A percentile compares a stretch with the other conserved stretches of the same genome.
These are phyloP conservation scores for Argentina silus DNA, from an alignment of 2,797 vertebrate species.

Conservation along the genomic window DNA sequence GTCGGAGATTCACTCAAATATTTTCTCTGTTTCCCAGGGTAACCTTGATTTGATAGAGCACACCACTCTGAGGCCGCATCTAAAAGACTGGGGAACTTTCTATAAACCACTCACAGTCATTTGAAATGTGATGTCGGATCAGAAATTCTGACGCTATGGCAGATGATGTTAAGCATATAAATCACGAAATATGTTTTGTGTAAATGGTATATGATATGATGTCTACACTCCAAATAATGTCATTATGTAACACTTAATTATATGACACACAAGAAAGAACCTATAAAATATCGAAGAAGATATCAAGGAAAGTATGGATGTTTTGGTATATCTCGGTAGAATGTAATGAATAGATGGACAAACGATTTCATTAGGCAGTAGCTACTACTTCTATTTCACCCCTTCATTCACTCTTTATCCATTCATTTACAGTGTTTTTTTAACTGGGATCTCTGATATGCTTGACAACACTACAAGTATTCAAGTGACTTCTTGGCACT, in stretches of 20 bases:
- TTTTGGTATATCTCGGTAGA: background rate
- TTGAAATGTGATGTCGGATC: too few relatives aligned
- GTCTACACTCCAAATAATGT: background rate
- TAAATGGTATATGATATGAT: background rate
- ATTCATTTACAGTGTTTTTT: background rate
- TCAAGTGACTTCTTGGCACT: constrained; percentile 43
- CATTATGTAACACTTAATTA: background rate
- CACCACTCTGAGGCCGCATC: background rate
- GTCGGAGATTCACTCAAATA: constrained; percentile 50
- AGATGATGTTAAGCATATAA: background rate
- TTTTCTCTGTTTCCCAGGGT: constrained; percentile 51
- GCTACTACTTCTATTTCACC: background rate
- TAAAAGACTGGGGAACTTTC: background rate
- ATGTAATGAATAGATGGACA: background rate
- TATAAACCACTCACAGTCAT: background rate
- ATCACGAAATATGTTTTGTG: background rate
- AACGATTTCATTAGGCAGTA: background rate
- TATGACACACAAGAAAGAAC: background rate
- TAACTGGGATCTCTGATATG: background rate
- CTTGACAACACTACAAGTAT: background rate
- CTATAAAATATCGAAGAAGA: background rate
- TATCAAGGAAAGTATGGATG: background rate
- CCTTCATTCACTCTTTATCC: background rate
- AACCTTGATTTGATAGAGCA: constrained; percentile 29
- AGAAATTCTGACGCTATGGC: too few relatives aligned